phyloP scores from a whole-genome alignment of 2,888 invertebrate species.

The Resseliella maxima region DNA sequence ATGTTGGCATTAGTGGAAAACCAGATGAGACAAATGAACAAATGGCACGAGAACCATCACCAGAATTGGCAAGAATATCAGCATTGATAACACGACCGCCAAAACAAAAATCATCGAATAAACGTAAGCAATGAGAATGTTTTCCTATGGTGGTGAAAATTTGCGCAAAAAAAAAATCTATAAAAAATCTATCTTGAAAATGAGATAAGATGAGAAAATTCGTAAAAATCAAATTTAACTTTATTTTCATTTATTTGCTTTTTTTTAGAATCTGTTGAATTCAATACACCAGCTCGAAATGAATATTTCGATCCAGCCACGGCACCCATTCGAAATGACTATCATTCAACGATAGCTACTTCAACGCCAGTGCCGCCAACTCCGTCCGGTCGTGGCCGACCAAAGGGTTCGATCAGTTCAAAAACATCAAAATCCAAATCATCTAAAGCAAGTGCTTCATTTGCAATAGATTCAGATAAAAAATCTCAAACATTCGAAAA shows the following conservation, averaged over 20 bases:
- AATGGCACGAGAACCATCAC: conserved; percentile 74
- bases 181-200: no score
- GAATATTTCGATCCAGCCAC: conserved; percentile 7
- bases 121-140: conserved; percentile 63
- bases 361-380: conserved; percentile 13
- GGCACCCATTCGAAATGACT: not conserved
- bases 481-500: conserved; percentile 30
- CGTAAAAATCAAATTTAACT: conserved; percentile 59
- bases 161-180: no score
- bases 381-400: conserved; percentile 58
- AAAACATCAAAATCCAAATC: conserved; percentile 23
- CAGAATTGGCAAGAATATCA: conserved; percentile 85
- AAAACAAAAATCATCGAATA: conserved; percentile 72
- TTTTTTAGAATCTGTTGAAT: not conserved
- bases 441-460: conserved; percentile 31
- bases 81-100: conserved; percentile 85
- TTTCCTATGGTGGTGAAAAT: no score
- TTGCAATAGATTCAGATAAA: not conserved
- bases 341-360: conserved; percentile 60
- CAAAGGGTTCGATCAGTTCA: conserved; percentile 56
- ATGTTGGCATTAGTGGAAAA: not conserved
- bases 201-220: no score
- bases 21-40: not conserved
- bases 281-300: not conserved
- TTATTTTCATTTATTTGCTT: conserved; percentile 51